Conservation (phyloP, 2,113 vertebrate species). For the Pelmatolapia mariae region DNA sequence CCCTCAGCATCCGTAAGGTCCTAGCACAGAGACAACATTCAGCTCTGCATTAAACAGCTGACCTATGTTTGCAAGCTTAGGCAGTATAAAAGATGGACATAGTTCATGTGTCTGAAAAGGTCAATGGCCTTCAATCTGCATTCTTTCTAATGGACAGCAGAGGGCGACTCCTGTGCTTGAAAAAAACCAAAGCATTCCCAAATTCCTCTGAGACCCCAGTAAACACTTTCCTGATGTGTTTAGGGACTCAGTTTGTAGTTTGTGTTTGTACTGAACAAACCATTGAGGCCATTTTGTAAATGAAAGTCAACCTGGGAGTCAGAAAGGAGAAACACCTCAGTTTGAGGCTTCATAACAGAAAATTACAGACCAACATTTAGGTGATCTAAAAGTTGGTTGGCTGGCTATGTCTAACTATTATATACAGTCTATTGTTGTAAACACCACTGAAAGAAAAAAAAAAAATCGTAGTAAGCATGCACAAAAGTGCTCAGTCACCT, state of each 20-base stretch:
- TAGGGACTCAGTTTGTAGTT: not conserved
- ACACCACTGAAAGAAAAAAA: not conserved
- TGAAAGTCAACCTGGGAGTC: not conserved
- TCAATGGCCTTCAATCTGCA: not conserved
- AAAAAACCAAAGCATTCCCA: not conserved
- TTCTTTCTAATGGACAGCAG: not conserved
- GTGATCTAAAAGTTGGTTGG: not conserved
- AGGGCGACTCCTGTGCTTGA: not conserved
- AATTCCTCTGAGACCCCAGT: not conserved
- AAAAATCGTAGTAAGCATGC: not conserved
- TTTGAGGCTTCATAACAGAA: not conserved
- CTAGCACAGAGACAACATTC: slow-evolving; percentile 44
- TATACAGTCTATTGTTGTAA: not conserved
- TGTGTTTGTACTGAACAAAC: not conserved
- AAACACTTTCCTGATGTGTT: not conserved
- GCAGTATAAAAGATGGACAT: not conserved
- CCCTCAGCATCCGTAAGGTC: slow-evolving; percentile 72
- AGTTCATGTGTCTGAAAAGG: not conserved
- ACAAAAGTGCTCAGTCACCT: slow-evolving; percentile 59
- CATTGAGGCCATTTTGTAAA: not conserved
- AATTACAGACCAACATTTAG: not conserved
- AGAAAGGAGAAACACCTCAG: not conserved
- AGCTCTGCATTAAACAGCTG: not conserved
- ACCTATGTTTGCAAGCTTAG: not conserved
- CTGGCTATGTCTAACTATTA: not conserved